Conservation (phyloP, 1,140 invertebrate species). For the Bombus sylvicola region DNA sequence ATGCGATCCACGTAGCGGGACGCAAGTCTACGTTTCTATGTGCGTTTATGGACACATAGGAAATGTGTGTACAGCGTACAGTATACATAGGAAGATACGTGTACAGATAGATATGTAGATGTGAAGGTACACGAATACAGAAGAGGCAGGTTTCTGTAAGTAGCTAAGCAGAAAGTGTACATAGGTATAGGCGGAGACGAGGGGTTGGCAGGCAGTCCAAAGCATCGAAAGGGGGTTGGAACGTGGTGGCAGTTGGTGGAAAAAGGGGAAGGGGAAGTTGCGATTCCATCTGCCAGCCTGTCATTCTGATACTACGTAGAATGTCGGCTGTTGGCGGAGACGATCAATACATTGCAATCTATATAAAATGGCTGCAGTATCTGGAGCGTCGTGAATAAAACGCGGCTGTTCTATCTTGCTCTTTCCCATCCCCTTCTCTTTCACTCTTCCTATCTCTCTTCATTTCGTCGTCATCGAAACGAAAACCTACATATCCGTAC, state of each 20-base stretch:
- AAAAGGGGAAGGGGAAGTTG: slow-evolving; percentile 72
- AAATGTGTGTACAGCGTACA: background rate
- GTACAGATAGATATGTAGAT: no score
- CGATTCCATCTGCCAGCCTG: slow-evolving; percentile 83
- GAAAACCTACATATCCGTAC: slow-evolving; percentile 17
- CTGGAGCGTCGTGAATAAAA: slow-evolving; percentile 68
- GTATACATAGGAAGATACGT: background rate
- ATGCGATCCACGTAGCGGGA: background rate
- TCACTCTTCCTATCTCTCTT: background rate
- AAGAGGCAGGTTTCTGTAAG: slow-evolving; percentile 24
- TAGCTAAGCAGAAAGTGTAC: slow-evolving; percentile 61
- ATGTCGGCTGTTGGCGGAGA: slow-evolving; percentile 77
- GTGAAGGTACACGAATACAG: background rate
- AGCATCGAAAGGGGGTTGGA: slow-evolving; percentile 73
- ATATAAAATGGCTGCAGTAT: slow-evolving; percentile 82
- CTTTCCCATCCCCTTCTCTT: background rate
- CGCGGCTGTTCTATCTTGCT: slow-evolving; percentile 8
- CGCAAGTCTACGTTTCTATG: background rate
- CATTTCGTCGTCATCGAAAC: background rate
- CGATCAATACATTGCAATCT: slow-evolving; percentile 83
- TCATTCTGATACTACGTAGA: slow-evolving; percentile 82
- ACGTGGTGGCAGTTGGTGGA: slow-evolving; percentile 72
- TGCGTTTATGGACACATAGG: background rate
- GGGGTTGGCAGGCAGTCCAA: slow-evolving; percentile 75
- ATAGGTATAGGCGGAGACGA: slow-evolving; percentile 80